phyloP scores from a whole-genome alignment of 64 coral and sea anemone species.

The Cladopsammia gracilis region DNA sequence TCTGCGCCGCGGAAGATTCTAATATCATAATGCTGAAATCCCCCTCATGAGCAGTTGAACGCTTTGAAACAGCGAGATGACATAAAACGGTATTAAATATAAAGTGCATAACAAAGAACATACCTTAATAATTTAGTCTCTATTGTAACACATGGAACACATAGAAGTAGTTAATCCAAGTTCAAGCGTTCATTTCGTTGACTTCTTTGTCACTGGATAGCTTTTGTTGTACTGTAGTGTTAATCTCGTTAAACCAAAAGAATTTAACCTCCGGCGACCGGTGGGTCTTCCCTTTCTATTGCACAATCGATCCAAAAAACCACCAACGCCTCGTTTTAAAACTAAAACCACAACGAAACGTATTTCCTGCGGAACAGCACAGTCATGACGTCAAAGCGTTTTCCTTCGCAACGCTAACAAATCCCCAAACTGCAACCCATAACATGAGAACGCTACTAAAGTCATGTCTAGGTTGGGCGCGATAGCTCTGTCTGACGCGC shows the following conservation, averaged over 20 bases:
- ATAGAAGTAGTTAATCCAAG: not conserved
- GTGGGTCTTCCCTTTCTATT: not conserved
- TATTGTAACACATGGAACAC: not conserved
- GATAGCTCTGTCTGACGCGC: conserved; percentile 18
- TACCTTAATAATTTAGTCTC: not conserved
- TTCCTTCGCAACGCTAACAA: conserved; percentile 7
- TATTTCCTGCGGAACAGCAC: conserved; percentile 24
- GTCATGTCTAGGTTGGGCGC: not conserved
- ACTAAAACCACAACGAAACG: conserved; percentile 1
- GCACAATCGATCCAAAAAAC: not conserved
- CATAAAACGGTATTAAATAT: not conserved
- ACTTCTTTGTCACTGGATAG: not conserved
- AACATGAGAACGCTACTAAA: not conserved
- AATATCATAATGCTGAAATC: too few relatives aligned
- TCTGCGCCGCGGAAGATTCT: too few relatives aligned
- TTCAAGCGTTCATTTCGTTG: not conserved
- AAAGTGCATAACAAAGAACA: not conserved
- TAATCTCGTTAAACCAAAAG: not conserved
- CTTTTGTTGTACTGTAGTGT: not conserved
- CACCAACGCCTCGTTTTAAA: not conserved
- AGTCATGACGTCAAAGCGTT: not conserved
- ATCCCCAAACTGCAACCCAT: not conserved
- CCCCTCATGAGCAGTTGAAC: too few relatives aligned
- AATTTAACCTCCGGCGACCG: conserved; percentile 18
- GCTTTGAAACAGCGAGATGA: too few relatives aligned